Evolutionary conservation across 2,888 invertebrate species (phyloP), one percentile per base, ranked within the genome.

Genomic region (Agonopterix heracliana): DNA sequence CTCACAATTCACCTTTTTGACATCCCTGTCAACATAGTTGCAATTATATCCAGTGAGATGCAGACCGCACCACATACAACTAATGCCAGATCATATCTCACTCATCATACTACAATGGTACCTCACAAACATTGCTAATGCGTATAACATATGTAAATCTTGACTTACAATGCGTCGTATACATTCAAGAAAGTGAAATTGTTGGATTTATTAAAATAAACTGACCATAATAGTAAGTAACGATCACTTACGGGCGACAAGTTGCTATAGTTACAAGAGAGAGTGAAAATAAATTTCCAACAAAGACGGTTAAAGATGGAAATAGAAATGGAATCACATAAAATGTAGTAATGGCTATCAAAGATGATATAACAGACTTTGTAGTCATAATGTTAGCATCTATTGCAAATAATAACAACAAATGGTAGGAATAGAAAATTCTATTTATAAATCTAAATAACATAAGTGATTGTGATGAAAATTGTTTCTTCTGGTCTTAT

Each of bases 91-190:
- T 53, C 63, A 58, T 72, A 72, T 65, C 57, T 71, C 65, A 67
- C 44, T 57, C 60, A 57, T 50, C 38, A 38, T n/a, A 38, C 38
- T n/a, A 69, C 69, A 69, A 70, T 67, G 57, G 53, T 55, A 56
- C 61, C 64, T 56, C 58, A 62, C 64, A 65, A 66, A 63, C 54
- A 59, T 53, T 50, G 56, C 59, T 66, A 66, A 67, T 60, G 58
- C 58, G 48, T 14, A 43, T 51, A 53, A 57, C 57, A 57, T 61
- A 62, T 61, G 60, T 61, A 61, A 62, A 64, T 65, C 58, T 57
- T 58, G 59, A 64, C 52, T 61, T 61, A 63, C 56, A 54, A 48
- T 49, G 42, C 42, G 47, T 46, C 56, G 44, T 56, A 54, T 59
- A 60, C 57, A 56, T 59, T 54, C 52, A 52, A 60, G 57, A 57